Conservation (phyloP, 1,140 invertebrate genomes). For the Ridgeia piscesae region DNA sequence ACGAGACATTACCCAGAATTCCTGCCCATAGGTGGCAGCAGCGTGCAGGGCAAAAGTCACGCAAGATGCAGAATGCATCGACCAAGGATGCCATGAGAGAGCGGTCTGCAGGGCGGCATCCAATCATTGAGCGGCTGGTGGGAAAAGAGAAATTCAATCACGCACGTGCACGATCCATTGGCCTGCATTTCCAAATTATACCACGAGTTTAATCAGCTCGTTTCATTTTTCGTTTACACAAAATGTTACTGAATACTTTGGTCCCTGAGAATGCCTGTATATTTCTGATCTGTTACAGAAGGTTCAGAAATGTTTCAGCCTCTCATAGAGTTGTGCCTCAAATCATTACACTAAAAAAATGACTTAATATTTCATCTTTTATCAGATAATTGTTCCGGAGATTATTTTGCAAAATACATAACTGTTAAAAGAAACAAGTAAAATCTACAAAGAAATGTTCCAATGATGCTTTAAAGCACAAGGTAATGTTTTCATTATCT, state of each 20-base stretch:
- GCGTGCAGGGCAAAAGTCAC: background rate
- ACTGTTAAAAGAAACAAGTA: too few species aligned
- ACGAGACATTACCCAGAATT: conserved; percentile 10
- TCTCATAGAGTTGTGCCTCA: background rate
- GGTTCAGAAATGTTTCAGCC: background rate
- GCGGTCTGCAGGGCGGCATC: background rate
- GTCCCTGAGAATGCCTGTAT: background rate
- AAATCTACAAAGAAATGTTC: background rate
- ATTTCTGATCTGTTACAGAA: background rate
- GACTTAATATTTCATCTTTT: background rate
- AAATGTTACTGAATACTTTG: background rate
- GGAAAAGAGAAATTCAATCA: background rate
- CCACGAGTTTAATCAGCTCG: too few species aligned
- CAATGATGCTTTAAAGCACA: background rate
- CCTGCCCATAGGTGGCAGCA: background rate
- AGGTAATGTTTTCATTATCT: background rate
- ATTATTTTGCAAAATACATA: too few species aligned
- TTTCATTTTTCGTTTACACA: background rate
- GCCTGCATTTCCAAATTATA: conserved; percentile 1
- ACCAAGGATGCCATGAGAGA: background rate
- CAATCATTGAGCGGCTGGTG: background rate
- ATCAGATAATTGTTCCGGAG: too few species aligned
- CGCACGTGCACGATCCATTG: background rate
- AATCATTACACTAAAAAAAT: background rate
- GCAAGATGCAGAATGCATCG: background rate